Conservation (phyloP, 2,888 invertebrate genomes). For the Synergus laeviventris region DNA sequence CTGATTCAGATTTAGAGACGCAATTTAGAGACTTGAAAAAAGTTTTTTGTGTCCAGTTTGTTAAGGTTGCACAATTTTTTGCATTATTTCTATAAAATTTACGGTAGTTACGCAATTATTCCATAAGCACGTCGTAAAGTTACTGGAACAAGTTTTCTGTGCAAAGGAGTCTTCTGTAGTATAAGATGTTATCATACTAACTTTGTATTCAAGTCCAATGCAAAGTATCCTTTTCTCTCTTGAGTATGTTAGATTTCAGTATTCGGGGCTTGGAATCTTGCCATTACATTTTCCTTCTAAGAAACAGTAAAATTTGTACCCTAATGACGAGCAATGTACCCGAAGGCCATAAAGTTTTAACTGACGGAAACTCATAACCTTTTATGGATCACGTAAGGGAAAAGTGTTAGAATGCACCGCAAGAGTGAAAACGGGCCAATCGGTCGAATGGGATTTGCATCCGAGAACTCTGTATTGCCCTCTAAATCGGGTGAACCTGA, state of each 20-base stretch:
- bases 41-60: no score
- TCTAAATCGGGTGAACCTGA: not conserved
- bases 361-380: not conserved
- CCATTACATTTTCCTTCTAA: not conserved
- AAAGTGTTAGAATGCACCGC: not conserved
- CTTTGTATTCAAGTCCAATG: not conserved
- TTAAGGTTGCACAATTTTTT: no score
- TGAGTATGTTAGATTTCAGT: no score
- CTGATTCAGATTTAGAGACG: no score
- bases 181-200: no score
- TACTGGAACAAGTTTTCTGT: not conserved
- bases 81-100: no score
- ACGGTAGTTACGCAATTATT: not conserved
- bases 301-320: not conserved
- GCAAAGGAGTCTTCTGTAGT: not conserved
- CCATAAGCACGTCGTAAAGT: not conserved
- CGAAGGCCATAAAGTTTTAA: conserved; percentile 10
- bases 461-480: not conserved
- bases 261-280: not conserved
- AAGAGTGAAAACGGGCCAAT: not conserved
- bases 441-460: conserved; percentile 12
- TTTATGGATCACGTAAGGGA: not conserved
- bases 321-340: not conserved
- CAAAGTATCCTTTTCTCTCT: not conserved
- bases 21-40: no score